Base-by-base conservation (phyloP, 2,888 invertebrate genomes). In the Erynnis tages region DNA sequence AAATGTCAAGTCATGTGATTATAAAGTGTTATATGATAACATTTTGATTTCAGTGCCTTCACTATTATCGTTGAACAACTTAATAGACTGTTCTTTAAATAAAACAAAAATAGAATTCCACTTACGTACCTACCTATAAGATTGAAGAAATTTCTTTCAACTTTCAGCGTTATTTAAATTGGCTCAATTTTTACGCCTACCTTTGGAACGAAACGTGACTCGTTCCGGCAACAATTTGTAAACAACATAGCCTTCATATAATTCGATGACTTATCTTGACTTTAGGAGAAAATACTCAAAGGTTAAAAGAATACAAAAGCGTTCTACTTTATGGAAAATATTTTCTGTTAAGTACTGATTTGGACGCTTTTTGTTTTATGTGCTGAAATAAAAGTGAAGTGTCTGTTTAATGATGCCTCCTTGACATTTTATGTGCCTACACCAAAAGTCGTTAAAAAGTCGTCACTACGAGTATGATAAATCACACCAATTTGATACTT, bases 221-320 rank as follows among this genome's bases (percentile, higher is more conserved):
- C 67, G 71, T 65, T 76, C 71, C 66, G 65, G 66, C 67, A 76
- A 76, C 71, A 77, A 80, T 77, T 73, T 75, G 76, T 75, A 78
- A 77, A 77, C 75, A 75, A 73, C 72, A 67, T 70, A 65, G 70
- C 73, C 59, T 66, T 69, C 73, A 68, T 65, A 77, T 77, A 78
- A 79, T 79, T 79, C 77, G 75, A 77, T 75, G 73, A 76, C 74
- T 76, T 78, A 78, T 76, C 74, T 71, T 65, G 64, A 68, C 72
- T 67, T 70, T 66, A 61, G 65, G 66, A 54, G 57, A 65, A 69
- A 69, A 66, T 67, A 67, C 67, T 71, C 66, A 65, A 68, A 69
- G 64, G 65, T 69, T 68, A 63, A 67, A 67, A 68, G 67, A 64
- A 68, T 67, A 66, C 54, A 58, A 49, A 46, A 61, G 63, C 61